Percentiles rank a stretch among this genome's conserved stretches.
Conservation (phyloP, 2,113 vertebrate species). For the Gallinago undulata region DNA sequence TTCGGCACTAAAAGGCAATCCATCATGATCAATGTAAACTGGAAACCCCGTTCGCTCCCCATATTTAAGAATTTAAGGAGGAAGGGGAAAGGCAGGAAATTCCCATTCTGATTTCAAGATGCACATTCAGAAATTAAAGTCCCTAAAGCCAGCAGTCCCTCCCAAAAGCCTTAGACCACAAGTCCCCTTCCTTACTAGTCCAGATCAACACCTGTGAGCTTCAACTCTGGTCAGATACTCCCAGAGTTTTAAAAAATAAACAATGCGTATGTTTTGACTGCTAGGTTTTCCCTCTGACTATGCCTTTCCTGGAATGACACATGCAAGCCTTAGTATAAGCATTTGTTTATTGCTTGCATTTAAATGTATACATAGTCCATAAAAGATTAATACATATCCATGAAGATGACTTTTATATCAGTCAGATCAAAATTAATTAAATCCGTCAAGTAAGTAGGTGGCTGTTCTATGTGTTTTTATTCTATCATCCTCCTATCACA, state of each 20-base stretch:
- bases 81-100: neutral
- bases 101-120: neutral
- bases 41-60: neutral
- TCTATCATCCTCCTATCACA: conserved; percentile 55
- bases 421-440: conserved; percentile 72
- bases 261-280: neutral
- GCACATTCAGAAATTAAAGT: neutral
- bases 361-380: conserved; percentile 54
- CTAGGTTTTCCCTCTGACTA: neutral
- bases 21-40: neutral
- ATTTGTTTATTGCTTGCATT: conserved; percentile 36
- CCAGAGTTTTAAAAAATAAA: neutral
- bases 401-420: conserved; percentile 62
- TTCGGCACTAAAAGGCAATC: neutral
- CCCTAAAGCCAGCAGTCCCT: neutral
- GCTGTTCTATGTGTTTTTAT: conserved; percentile 58
- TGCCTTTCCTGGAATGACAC: neutral
- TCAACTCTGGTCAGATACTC: neutral
- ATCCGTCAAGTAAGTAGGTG: conserved; percentile 56
- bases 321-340: neutral
- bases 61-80: neutral
- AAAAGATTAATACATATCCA: conserved; percentile 62
- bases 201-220: neutral
- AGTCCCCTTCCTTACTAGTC: neutral
- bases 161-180: neutral